Evolutionary conservation across 2,113 vertebrate genomes (phyloP).

Genomic region (Xiphophorus hellerii): DNA sequence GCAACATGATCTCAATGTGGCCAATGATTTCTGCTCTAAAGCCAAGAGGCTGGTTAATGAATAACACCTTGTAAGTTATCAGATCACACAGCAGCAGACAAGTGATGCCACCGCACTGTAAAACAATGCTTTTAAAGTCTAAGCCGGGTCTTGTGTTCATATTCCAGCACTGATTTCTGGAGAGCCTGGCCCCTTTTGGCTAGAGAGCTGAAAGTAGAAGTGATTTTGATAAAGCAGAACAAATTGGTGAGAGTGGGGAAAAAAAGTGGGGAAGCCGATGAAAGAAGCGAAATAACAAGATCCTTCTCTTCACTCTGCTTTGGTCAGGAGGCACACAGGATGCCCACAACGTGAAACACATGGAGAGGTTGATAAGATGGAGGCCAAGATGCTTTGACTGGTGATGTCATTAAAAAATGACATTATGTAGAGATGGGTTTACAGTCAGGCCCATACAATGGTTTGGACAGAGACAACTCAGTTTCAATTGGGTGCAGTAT

Average conservation of each 20-base stretch:
- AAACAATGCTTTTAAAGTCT: neutral
- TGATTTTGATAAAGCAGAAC: slow-evolving; percentile 67
- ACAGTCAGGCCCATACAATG: neutral
- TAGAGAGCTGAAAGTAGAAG: slow-evolving; percentile 24
- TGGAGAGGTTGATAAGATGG: slow-evolving; percentile 31
- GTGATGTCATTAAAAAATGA: slow-evolving; percentile 18
- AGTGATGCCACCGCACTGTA: neutral
- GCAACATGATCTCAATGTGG: too few species aligned
- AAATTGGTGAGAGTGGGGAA: slow-evolving; percentile 28
- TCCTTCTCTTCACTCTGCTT: slow-evolving; percentile 25
- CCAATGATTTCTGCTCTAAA: neutral
- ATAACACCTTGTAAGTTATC: neutral
- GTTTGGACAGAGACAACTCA: too few species aligned
- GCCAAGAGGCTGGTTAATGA: neutral
- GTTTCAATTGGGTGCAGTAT: too few species aligned
- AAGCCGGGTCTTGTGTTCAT: slow-evolving; percentile 35
- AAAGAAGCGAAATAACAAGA: slow-evolving; percentile 38
- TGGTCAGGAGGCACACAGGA: slow-evolving; percentile 19
- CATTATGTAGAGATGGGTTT: neutral
- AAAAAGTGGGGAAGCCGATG: slow-evolving; percentile 4
- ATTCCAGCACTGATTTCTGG: slow-evolving; percentile 57
- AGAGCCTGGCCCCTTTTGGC: slow-evolving; percentile 43
- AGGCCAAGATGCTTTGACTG: slow-evolving; percentile 20
- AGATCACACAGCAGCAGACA: neutral
- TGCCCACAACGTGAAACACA: slow-evolving; percentile 52